These are phyloP conservation scores for Notocelia uddmanniana DNA, from an alignment of 2,888 invertebrate species.

Conservation along the genomic window DNA sequence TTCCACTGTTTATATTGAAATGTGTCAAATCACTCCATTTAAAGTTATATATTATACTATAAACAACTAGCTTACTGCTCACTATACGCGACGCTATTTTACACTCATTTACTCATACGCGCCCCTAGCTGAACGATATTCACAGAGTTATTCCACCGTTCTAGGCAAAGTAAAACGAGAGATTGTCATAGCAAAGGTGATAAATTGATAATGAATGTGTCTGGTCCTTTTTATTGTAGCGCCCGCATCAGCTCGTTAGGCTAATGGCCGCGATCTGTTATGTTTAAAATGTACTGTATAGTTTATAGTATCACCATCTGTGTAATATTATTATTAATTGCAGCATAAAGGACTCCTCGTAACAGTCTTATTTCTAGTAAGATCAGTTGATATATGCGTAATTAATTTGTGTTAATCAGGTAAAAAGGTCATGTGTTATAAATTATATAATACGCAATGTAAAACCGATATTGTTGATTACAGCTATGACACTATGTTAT, in stretches of 20 bases:
- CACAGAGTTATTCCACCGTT: not conserved
- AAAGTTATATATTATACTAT: not conserved
- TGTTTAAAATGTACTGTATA: not conserved
- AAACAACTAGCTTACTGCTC: not conserved
- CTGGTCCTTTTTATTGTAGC: not conserved
- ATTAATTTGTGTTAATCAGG: not conserved
- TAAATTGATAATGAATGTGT: not conserved
- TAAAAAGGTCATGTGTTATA: conserved; percentile 16
- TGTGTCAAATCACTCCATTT: too few species aligned
- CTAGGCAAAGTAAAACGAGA: not conserved
- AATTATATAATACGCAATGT: not conserved
- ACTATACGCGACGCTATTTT: not conserved
- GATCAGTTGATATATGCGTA: conserved; percentile 1
- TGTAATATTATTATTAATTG: conserved; percentile 23
- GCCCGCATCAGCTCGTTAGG: not conserved
- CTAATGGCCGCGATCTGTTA: not conserved
- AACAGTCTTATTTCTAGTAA: conserved; percentile 3
- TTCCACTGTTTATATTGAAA: too few species aligned
- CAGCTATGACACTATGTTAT: conserved; percentile 29
- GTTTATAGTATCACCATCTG: not conserved
- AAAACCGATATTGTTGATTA: conserved; percentile 20
- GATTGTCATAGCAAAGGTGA: not conserved
- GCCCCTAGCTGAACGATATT: not conserved
- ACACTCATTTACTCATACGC: not conserved
- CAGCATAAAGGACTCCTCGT: conserved; percentile 8